phyloP scores from a whole-genome alignment of 1,140 invertebrate species.

The Drosophila nebulosa region DNA sequence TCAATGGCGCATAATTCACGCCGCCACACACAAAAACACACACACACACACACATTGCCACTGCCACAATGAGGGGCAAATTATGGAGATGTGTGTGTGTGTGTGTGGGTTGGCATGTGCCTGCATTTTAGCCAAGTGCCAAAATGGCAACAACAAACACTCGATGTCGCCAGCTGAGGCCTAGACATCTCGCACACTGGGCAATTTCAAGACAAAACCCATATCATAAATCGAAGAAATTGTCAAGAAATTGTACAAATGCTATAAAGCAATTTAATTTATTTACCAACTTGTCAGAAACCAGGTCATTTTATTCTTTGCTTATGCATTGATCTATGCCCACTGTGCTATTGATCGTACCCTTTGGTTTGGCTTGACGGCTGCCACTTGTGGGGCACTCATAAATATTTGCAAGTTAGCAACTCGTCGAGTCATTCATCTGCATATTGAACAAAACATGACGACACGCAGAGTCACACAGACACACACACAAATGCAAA shows the following conservation, averaged over 20 bases:
- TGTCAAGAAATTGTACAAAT: no score
- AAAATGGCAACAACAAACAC: conserved; percentile 73
- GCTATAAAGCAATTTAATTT: no score
- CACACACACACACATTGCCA: conserved; percentile 9
- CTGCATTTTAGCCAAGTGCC: conserved; percentile 77
- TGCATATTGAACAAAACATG: conserved; percentile 59
- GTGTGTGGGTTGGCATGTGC: conserved; percentile 52
- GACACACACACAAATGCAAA: conserved; percentile 10
- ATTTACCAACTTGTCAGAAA: no score
- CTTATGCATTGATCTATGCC: conserved; percentile 20
- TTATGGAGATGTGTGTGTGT: conserved; percentile 23
- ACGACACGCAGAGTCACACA: conserved; percentile 16
- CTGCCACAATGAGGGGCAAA: neutral
- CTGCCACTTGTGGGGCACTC: conserved; percentile 74
- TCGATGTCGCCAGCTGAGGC: conserved; percentile 59
- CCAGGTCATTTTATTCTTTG: no score
- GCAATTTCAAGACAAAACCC: neutral
- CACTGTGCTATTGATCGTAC: conserved; percentile 33
- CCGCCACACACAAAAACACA: conserved; percentile 29
- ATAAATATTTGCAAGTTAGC: conserved; percentile 80
- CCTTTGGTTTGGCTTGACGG: conserved; percentile 21
- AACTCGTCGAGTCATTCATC: conserved; percentile 78
- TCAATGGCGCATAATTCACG: conserved; percentile 76
- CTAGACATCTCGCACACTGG: conserved; percentile 26
- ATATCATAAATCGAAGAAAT: neutral